Conservation (phyloP, 2,888 invertebrate genomes). For the Lasius platythorax region DNA sequence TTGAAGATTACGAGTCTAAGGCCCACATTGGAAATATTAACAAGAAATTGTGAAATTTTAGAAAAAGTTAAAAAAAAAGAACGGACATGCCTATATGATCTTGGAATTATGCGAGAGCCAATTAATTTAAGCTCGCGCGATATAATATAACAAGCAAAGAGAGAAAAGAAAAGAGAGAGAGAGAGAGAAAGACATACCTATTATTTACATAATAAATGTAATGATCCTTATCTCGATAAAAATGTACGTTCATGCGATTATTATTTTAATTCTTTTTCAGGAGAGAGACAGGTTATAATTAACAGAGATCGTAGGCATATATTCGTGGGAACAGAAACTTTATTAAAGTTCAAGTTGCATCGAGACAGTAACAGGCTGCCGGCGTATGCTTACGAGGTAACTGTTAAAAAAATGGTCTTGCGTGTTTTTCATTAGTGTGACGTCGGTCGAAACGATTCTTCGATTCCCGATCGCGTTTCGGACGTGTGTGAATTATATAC, state of each 20-base stretch:
- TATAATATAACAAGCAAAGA: background rate
- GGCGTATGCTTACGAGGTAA: constrained; percentile 53
- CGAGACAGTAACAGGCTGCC: constrained; percentile 60
- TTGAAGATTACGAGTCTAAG: background rate
- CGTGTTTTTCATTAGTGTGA: constrained; percentile 22
- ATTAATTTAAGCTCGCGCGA: background rate
- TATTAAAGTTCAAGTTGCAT: constrained; percentile 77
- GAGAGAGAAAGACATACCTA: background rate
- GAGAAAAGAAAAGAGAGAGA: background rate
- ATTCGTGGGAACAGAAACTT: constrained; percentile 79
- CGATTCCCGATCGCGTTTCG: constrained; percentile 44
- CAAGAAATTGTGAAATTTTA: background rate
- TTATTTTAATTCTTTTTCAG: constrained; percentile 24
- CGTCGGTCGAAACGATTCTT: constrained; percentile 48
- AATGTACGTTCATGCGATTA: constrained; percentile 29
- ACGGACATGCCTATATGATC: background rate
- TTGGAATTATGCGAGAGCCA: background rate
- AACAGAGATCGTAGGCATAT: constrained; percentile 15
- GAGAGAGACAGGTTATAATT: constrained; percentile 29
- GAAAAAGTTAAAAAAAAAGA: background rate
- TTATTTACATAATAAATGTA: constrained; percentile 20
- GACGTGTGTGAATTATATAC: constrained; percentile 58
- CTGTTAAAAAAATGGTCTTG: constrained; percentile 65
- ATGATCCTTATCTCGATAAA: constrained; percentile 7
- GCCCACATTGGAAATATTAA: background rate